Evolutionary conservation across 2,113 vertebrate genomes (phyloP).

Genomic region (pig (Sus scrofa)): T2T-Sscrofa CM000817.6:83450501-83451000

Average conservation of each 20-base stretch:
- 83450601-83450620: not conserved
- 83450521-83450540: accelerated
- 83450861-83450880: not conserved
- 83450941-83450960: not conserved
- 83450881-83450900: not conserved
- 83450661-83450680: not conserved
- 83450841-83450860: accelerated
- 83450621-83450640: not conserved
- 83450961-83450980: not conserved
- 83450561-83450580: not conserved
- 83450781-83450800: not conserved
- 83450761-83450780: not conserved
- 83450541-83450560: not conserved
- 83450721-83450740: not conserved
- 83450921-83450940: not conserved
- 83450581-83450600: not conserved
- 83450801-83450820: not conserved
- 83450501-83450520: accelerated
- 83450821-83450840: too few species aligned
- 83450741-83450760: not conserved
- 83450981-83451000: accelerated
- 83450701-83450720: not conserved
- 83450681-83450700: not conserved
- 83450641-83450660: not conserved
- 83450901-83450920: not conserved